Conservation (phyloP, 2,888 invertebrate species). For the Sminthurides aquaticus region DNA sequence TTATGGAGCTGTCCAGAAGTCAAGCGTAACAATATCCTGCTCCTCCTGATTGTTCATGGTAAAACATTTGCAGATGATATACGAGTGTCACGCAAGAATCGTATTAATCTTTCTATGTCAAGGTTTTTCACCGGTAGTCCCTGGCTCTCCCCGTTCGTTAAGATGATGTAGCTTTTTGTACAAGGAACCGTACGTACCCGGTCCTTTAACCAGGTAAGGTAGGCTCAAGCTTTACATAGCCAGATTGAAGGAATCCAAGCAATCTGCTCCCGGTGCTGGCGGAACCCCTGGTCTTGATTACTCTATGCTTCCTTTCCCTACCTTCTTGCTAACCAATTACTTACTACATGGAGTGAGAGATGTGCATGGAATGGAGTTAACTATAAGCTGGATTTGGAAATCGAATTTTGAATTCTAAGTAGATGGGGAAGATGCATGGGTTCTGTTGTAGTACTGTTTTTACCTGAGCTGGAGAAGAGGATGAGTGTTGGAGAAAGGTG, state of each 20-base stretch:
- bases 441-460: too few relatives aligned
- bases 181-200: background rate
- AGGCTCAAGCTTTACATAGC: background rate
- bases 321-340: too few relatives aligned
- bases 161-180: too few relatives aligned
- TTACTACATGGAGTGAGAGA: too few relatives aligned
- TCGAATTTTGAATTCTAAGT: too few relatives aligned
- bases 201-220: background rate
- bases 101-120: background rate
- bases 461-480: too few relatives aligned
- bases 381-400: too few relatives aligned
- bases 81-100: background rate
- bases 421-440: too few relatives aligned
- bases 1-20: background rate
- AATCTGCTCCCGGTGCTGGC: background rate
- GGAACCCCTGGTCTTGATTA: too few relatives aligned
- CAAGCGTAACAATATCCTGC: background rate
- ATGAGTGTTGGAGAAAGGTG: too few relatives aligned
- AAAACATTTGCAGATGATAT: background rate
- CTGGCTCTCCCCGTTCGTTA: background rate
- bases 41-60: background rate
- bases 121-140: background rate
- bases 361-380: too few relatives aligned
- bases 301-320: too few relatives aligned
- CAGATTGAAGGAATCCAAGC: background rate